These are phyloP conservation scores for Cliona cf. orientalis DNA, from an alignment of 37 sponge, comb jelly and placozoan genomes.

Conservation along the genomic window DNA sequence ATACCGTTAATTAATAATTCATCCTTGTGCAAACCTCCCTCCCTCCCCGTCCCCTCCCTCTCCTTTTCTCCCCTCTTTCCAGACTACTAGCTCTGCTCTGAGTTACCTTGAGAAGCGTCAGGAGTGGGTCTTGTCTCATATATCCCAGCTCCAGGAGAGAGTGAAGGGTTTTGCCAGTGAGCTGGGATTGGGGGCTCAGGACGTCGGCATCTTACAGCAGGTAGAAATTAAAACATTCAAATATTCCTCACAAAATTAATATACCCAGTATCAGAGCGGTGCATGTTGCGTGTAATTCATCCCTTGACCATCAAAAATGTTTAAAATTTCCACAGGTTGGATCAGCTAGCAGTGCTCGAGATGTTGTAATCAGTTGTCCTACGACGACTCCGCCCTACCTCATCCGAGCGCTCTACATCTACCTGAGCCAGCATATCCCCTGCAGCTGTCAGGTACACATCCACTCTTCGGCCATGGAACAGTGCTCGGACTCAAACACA, in stretches of 20 bases:
- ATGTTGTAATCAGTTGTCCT: slow-evolving; percentile 68
- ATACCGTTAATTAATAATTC: too few relatives aligned
- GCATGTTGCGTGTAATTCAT: neutral
- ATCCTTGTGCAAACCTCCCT: neutral
- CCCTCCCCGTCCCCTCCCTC: neutral
- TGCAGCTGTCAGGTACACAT: slow-evolving; percentile 27
- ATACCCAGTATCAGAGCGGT: neutral
- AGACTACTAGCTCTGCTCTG: slow-evolving; percentile 39
- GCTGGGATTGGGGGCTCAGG: slow-evolving; percentile 45
- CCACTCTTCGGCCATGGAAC: slow-evolving; percentile 55
- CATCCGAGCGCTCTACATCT: slow-evolving; percentile 46
- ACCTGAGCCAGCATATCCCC: slow-evolving; percentile 23
- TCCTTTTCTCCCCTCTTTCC: neutral
- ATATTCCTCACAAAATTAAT: neutral
- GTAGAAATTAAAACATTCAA: neutral
- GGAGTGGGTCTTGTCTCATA: slow-evolving; percentile 51
- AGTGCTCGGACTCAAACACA: neutral
- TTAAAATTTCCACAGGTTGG: neutral
- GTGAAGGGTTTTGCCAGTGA: slow-evolving; percentile 32
- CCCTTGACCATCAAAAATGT: neutral
- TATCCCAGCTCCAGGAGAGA: slow-evolving; percentile 50
- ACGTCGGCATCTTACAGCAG: slow-evolving; percentile 35
- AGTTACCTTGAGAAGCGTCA: slow-evolving; percentile 68
- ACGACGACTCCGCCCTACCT: slow-evolving; percentile 55
- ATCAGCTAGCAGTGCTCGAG: neutral